Evolutionary conservation across 2,888 invertebrate species (phyloP).

Genomic region (Uropetala carovei): DNA sequence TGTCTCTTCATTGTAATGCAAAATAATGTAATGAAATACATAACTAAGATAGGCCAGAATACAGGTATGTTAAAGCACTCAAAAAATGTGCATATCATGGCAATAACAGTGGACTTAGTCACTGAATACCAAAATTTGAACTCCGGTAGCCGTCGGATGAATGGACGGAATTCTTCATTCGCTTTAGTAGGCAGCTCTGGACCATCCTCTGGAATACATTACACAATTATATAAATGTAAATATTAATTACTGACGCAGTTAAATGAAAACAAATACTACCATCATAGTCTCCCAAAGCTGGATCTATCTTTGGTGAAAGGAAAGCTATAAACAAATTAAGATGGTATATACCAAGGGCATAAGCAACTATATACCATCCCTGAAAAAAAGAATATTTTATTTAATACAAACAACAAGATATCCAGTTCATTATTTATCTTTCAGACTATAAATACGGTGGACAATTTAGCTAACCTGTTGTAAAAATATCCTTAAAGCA

Average conservation of each 20-base stretch:
- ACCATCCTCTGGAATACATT: slow-evolving; percentile 82
- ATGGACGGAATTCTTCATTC: slow-evolving; percentile 98
- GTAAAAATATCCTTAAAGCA: slow-evolving; percentile 52
- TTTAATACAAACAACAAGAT: slow-evolving; percentile 33
- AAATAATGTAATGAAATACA: slow-evolving; percentile 99
- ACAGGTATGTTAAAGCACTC: slow-evolving; percentile 99
- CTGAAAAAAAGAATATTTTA: slow-evolving; percentile 78
- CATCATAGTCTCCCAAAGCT: slow-evolving; percentile 81
- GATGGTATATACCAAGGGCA: slow-evolving; percentile 98
- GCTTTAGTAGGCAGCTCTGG: slow-evolving; percentile 96
- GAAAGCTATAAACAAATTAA: slow-evolving; percentile 99
- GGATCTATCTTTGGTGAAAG: slow-evolving; percentile 99
- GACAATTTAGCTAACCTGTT: slow-evolving; percentile 56
- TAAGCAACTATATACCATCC: slow-evolving; percentile 99
- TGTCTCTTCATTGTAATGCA: slow-evolving; percentile 99
- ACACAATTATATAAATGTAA: slow-evolving; percentile 50
- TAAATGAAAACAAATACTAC: slow-evolving; percentile 67
- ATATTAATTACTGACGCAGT: slow-evolving; percentile 59
- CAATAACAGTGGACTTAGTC: slow-evolving; percentile 94
- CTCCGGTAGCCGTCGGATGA: slow-evolving; percentile 96
- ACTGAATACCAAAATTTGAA: slow-evolving; percentile 99
- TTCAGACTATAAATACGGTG: neutral
- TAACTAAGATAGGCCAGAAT: slow-evolving; percentile 99
- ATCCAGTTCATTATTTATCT: slow-evolving; percentile 4
- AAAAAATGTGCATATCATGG: slow-evolving; percentile 95